Evolutionary conservation across 1,140 invertebrate genomes (phyloP).

Genomic region (Dreissena rostriformis): DNA sequence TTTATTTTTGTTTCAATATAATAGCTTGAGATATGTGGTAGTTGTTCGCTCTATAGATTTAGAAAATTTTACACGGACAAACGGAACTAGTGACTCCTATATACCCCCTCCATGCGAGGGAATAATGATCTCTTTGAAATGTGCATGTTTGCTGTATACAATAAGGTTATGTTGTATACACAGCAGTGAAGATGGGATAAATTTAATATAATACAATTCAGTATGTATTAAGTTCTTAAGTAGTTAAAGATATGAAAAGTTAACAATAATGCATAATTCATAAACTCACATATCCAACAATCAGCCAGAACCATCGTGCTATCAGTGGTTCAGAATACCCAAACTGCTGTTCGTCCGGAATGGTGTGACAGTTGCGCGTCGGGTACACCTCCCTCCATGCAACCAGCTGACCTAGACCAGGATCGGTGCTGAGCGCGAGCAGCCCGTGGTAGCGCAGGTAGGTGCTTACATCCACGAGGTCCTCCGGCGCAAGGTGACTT

Average conservation of each 20-base stretch:
- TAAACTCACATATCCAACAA: slow-evolving; percentile 52
- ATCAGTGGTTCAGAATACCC: slow-evolving; percentile 50
- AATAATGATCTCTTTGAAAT: neutral
- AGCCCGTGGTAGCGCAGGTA: slow-evolving; percentile 50
- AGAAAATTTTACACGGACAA: too few species aligned
- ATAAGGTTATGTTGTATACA: too few species aligned
- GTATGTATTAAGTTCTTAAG: too few species aligned
- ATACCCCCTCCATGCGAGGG: neutral
- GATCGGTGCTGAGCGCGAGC: slow-evolving; percentile 31
- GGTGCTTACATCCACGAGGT: slow-evolving; percentile 45
- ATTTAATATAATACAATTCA: too few species aligned
- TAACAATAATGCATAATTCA: neutral
- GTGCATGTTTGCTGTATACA: too few species aligned
- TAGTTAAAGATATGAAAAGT: too few species aligned
- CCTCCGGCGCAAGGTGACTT: slow-evolving; percentile 45
- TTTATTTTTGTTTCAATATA: too few species aligned
- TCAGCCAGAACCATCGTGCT: slow-evolving; percentile 54
- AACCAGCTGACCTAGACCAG: slow-evolving; percentile 45
- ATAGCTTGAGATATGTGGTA: too few species aligned
- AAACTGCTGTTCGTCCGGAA: slow-evolving; percentile 55
- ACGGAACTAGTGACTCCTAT: neutral
- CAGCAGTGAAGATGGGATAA: too few species aligned
- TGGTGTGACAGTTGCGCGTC: slow-evolving; percentile 43
- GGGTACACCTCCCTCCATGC: slow-evolving; percentile 50
- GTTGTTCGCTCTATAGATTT: too few species aligned